Percentiles rank a stretch among this genome's conserved stretches.
Evolutionary conservation across 1,140 invertebrate genomes (phyloP).

Genomic region (Drosophila prosaltans): DNA sequence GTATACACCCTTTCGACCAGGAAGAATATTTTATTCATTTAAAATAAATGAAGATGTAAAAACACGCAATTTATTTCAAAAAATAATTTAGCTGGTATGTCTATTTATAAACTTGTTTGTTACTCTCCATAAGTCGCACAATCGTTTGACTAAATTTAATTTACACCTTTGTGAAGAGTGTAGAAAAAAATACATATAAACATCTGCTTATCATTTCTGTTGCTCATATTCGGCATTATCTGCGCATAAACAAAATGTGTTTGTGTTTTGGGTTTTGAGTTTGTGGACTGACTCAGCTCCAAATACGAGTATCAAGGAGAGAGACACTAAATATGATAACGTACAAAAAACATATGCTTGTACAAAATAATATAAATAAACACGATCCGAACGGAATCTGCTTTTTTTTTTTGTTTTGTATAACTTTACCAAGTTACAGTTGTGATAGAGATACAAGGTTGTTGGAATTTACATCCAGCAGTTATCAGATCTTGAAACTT

Average conservation of each 20-base stretch:
- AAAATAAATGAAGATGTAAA: too few relatives aligned
- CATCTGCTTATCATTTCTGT: slow-evolving; percentile 3
- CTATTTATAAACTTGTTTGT: too few relatives aligned
- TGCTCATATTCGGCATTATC: neutral
- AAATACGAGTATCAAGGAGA: neutral
- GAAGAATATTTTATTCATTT: too few relatives aligned
- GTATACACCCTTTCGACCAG: too few relatives aligned
- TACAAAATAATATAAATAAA: neutral
- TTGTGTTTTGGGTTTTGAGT: neutral
- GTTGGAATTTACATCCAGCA: neutral
- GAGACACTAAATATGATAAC: neutral
- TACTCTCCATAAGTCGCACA: neutral
- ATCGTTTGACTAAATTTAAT: neutral
- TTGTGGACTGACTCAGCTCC: neutral
- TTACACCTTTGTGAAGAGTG: neutral
- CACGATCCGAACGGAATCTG: neutral
- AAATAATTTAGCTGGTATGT: too few relatives aligned
- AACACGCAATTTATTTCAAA: too few relatives aligned
- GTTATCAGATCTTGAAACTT: neutral
- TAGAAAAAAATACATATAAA: neutral
- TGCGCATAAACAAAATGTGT: slow-evolving; percentile 5
- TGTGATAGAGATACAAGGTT: neutral
- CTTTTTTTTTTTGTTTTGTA: neutral
- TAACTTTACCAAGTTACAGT: neutral
- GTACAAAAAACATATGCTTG: neutral